phyloP scores from a whole-genome alignment of 2,113 vertebrate genomes.

The Mixornis gularis region DNA sequence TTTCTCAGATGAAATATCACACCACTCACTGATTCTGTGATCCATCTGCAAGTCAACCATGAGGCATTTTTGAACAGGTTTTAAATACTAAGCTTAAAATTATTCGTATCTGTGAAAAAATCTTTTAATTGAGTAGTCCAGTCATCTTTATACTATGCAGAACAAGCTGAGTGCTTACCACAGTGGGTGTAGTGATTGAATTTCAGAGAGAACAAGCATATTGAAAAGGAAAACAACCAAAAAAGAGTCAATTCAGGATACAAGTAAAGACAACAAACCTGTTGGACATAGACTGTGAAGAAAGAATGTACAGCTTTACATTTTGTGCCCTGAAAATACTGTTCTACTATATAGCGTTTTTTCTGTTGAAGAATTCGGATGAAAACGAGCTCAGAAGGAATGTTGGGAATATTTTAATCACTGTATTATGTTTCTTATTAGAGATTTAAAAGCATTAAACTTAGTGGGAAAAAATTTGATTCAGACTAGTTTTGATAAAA shows the following conservation, averaged over 20 bases:
- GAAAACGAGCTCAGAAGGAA: background rate
- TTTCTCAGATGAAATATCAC: background rate
- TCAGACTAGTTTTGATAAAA: background rate
- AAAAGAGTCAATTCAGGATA: background rate
- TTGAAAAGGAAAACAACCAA: background rate
- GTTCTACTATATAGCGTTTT: background rate
- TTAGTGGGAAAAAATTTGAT: background rate
- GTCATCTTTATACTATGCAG: background rate
- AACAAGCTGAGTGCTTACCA: background rate
- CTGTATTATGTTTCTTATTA: background rate
- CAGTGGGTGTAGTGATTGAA: background rate
- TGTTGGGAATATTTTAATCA: background rate
- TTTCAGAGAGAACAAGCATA: background rate
- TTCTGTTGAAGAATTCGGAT: background rate
- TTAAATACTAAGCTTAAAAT: constrained; percentile 6
- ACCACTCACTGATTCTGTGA: background rate
- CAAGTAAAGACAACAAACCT: background rate
- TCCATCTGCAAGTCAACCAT: background rate
- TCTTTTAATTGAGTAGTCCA: background rate
- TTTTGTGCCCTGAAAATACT: background rate
- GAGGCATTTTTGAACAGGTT: background rate
- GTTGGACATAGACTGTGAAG: background rate
- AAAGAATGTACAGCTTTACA: background rate
- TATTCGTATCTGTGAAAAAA: background rate
- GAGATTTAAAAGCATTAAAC: background rate